Evolutionary conservation across 2,113 vertebrate genomes (phyloP), one percentile per base, ranked within the genome.

Genomic region (Aix galericulata): DNA sequence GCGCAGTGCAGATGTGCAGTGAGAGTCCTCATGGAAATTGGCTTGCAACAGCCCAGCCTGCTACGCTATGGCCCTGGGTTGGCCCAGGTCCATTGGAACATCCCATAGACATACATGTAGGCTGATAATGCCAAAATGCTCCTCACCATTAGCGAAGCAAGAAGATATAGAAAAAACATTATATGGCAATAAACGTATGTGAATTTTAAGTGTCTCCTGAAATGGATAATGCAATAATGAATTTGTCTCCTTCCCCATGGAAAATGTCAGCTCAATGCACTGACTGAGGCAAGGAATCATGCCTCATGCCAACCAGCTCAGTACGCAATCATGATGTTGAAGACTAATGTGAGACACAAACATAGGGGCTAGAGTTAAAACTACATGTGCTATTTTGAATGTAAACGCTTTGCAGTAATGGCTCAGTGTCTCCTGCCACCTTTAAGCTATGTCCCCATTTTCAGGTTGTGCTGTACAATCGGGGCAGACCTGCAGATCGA

Each of bases 271-370:
- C 2, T 2, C 16, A 48, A 53, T 27, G 55, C 53, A 69, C 34
- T 32, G 53, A 76, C 46, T 13, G 26, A 77, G 44, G 29, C 44
- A 86, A 34, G 50, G 82, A 69, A 23, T 74, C 68, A 40, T 66
- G 40, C 50, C 83, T 71, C 68, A n/a, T 58, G 36, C 50, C 81
- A 26, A 69, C 11, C 44, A 62, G 7, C 46, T 77, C 44, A 26
- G 2, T 17, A 42, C 2, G 7, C 0, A 0, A 53, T 36, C 6
- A 3, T 40, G 82, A 71, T 31, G 36, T 31, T 63, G 66, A 72
- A 72, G 56, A 69, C 66, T 77, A 55, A 55, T 18, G 3, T 2
- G 14, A 40, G 25, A n/a, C 0, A 7, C 25, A 82, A 81, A 87
- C 27, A 34, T 0, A 87, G 36, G 18, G 15, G 13, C 18, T 50